phyloP scores from a whole-genome alignment of 2,113 vertebrate genomes.

The Cochlearius cochlearius region DNA sequence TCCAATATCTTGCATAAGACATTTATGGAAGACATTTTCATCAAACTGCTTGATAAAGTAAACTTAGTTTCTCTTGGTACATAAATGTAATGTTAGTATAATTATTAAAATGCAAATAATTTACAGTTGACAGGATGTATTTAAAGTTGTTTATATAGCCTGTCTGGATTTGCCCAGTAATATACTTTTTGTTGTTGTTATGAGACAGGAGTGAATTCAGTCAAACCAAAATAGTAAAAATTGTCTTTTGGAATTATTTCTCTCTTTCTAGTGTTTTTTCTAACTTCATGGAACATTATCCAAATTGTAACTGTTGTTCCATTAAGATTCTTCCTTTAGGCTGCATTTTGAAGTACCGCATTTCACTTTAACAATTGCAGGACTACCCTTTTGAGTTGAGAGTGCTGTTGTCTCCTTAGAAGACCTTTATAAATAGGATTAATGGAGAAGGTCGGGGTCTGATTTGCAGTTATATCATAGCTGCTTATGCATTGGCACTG shows the following conservation, averaged over 20 bases:
- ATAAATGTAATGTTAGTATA: not conserved
- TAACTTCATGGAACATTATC: not conserved
- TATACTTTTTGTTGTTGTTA: accelerated
- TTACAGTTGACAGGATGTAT: not conserved
- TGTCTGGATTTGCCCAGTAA: not conserved
- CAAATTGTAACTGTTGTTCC: not conserved
- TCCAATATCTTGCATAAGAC: conserved; percentile 75
- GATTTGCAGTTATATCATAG: not conserved
- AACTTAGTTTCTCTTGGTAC: not conserved
- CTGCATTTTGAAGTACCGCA: not conserved
- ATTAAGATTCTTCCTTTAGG: not conserved
- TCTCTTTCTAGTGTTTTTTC: not conserved
- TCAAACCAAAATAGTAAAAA: not conserved
- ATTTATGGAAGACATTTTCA: conserved; percentile 82
- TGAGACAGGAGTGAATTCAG: not conserved
- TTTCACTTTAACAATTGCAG: not conserved
- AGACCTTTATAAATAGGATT: not conserved
- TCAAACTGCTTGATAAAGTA: conserved; percentile 87
- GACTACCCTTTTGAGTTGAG: not conserved
- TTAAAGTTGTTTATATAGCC: not conserved
- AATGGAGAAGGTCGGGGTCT: not conserved
- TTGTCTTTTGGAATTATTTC: not conserved
- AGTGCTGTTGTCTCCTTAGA: not conserved
- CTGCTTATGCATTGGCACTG: not conserved
- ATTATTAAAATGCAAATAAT: not conserved